phyloP scores from a whole-genome alignment of 2,888 invertebrate genomes.

The Coelinius sp. region DNA sequence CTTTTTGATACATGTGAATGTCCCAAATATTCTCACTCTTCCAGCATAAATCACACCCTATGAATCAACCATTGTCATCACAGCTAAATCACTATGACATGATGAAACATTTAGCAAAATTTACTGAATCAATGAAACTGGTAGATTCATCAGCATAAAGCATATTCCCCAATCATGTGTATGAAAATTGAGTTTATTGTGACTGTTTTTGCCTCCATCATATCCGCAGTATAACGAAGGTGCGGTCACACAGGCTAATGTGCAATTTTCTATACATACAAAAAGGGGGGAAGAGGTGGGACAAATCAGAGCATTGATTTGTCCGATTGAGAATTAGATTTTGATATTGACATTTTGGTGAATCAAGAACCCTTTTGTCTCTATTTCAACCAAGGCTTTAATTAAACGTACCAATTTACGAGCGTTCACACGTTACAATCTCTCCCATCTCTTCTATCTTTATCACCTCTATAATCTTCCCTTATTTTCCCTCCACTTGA shows the following conservation, averaged over 20 bases:
- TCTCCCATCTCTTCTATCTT: conserved; percentile 13
- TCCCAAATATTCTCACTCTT: conserved; percentile 21
- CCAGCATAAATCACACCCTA: background rate
- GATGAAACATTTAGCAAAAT: background rate
- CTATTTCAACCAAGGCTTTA: conserved; percentile 42
- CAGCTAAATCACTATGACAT: background rate
- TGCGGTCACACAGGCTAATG: conserved; percentile 33
- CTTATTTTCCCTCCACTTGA: conserved; percentile 1
- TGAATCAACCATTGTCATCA: background rate
- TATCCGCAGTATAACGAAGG: conserved; percentile 33
- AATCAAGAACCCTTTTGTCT: too few relatives aligned
- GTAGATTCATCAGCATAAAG: background rate
- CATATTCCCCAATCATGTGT: background rate
- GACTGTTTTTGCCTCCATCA: conserved; percentile 32
- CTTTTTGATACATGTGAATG: conserved; percentile 28
- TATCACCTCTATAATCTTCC: conserved; percentile 27
- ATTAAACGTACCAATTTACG: conserved; percentile 50
- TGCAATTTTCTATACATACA: conserved; percentile 31
- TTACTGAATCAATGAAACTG: background rate
- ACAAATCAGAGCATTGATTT: conserved; percentile 2
- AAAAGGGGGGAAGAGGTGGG: too few relatives aligned
- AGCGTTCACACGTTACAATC: conserved; percentile 25
- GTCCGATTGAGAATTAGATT: conserved; percentile 35
- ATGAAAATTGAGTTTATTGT: conserved; percentile 24
- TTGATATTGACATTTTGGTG: conserved; percentile 44